A percentile compares a stretch with the other conserved stretches of the same genome.
Evolutionary conservation across 2,113 vertebrate species (phyloP).

Genomic region (Casuarius casuarius): DNA sequence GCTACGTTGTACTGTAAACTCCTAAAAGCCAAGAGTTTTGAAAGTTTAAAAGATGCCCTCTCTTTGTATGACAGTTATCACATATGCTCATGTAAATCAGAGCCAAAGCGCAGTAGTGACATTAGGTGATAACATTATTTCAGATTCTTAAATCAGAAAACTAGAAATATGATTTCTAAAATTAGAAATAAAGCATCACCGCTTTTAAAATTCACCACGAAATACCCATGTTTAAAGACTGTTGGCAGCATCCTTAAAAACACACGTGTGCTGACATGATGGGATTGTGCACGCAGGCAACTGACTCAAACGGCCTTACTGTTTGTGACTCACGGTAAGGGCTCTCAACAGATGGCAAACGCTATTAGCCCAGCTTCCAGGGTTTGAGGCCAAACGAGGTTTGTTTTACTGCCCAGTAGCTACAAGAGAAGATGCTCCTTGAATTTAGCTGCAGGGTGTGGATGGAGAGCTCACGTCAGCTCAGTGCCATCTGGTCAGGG

Average conservation of each 20-base stretch:
- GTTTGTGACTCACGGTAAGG: not conserved
- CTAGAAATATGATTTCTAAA: not conserved
- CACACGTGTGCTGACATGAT: not conserved
- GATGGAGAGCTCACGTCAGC: not conserved
- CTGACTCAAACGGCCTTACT: not conserved
- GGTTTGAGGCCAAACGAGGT: not conserved
- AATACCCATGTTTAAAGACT: not conserved
- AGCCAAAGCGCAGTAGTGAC: not conserved
- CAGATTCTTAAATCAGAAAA: not conserved
- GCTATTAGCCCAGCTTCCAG: not conserved
- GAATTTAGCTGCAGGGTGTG: slow-evolving; percentile 9
- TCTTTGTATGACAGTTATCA: not conserved
- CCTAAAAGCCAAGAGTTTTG: not conserved
- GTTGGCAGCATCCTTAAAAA: not conserved
- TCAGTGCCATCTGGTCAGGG: slow-evolving; percentile 38
- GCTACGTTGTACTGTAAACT: rapidly evolving
- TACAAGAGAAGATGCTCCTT: not conserved
- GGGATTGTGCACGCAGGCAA: not conserved
- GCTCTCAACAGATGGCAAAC: slow-evolving; percentile 9
- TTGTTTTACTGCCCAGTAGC: slow-evolving; percentile 25
- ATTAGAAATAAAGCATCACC: not conserved
- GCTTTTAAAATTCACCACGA: not conserved
- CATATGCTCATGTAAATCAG: not conserved
- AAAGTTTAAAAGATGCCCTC: not conserved
- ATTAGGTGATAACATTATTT: not conserved